Percentiles rank a stretch among this genome's conserved stretches.
Evolutionary conservation across 2,113 vertebrate species (phyloP).

Genomic region (Eolophus roseicapilla): DNA sequence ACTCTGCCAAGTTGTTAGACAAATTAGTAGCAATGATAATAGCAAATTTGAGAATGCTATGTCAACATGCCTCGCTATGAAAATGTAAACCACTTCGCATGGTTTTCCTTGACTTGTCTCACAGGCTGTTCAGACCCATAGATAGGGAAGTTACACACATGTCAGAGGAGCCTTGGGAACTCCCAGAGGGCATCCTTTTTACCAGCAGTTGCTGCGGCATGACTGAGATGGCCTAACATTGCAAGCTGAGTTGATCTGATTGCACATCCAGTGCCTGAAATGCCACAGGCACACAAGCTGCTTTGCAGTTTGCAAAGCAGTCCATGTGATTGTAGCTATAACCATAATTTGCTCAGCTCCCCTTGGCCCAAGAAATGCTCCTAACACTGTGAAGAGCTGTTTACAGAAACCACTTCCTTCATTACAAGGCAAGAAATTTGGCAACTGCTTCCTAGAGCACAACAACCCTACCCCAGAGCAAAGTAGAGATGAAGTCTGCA

Average conservation of each 20-base stretch:
- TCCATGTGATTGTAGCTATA: not conserved
- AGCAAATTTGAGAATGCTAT: not conserved
- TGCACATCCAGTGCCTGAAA: not conserved
- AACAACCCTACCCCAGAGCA: constrained; percentile 44
- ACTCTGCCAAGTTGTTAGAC: not conserved
- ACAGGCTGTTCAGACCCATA: not conserved
- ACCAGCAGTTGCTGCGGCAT: not conserved
- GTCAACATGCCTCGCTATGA: not conserved
- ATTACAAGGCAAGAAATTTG: constrained; percentile 57
- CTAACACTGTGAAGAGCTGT: constrained; percentile 43
- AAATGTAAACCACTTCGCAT: fast-evolving
- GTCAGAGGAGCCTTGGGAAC: not conserved
- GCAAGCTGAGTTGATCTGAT: not conserved
- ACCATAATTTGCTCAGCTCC: not conserved
- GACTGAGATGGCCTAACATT: not conserved
- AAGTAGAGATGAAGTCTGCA: constrained; percentile 36
- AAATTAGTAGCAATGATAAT: not conserved
- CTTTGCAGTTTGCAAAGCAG: not conserved
- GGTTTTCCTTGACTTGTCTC: not conserved
- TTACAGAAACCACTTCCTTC: constrained; percentile 69
- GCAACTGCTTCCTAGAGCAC: not conserved
- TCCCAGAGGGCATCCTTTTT: not conserved
- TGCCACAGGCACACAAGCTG: constrained; percentile 17
- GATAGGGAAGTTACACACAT: not conserved
- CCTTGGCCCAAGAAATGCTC: constrained; percentile 1